phyloP scores from a whole-genome alignment of 64 coral and sea anemone species.

The Montipora foliosa region DNA sequence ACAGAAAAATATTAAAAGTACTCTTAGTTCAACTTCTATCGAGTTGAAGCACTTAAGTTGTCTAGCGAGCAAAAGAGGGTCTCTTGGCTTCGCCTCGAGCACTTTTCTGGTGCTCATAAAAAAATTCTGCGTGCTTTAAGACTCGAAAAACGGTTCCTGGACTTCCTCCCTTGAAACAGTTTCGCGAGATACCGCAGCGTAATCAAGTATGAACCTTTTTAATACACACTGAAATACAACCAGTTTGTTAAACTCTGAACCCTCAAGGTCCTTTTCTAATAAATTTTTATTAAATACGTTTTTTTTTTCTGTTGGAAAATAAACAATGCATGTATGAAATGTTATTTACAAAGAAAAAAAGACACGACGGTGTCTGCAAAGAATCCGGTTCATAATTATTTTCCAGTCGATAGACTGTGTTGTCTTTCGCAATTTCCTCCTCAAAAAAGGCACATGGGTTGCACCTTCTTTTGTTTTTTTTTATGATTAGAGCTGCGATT shows the following conservation, averaged over 20 bases:
- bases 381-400: not conserved
- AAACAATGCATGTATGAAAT: not conserved
- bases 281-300: not conserved
- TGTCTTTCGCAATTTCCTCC: not conserved
- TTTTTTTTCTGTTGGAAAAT: not conserved
- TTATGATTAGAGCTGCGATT: not conserved
- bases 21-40: too few species aligned
- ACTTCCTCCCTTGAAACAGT: too few species aligned
- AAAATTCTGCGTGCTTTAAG: too few species aligned
- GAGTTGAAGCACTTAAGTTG: too few species aligned
- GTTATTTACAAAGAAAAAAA: not conserved
- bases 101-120: too few species aligned
- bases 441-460: not conserved
- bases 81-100: too few species aligned
- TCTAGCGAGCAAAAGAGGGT: too few species aligned
- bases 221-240: too few species aligned
- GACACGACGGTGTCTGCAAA: not conserved
- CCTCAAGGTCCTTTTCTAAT: not conserved
- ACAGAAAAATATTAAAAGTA: too few species aligned
- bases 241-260: not conserved
- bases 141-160: too few species aligned
- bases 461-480: not conserved
- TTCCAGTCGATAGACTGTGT: not conserved
- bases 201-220: too few species aligned
- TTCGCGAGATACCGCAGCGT: too few species aligned